Conservation (phyloP, 2,888 invertebrate species). For the Andrena chrysosceles region DNA sequence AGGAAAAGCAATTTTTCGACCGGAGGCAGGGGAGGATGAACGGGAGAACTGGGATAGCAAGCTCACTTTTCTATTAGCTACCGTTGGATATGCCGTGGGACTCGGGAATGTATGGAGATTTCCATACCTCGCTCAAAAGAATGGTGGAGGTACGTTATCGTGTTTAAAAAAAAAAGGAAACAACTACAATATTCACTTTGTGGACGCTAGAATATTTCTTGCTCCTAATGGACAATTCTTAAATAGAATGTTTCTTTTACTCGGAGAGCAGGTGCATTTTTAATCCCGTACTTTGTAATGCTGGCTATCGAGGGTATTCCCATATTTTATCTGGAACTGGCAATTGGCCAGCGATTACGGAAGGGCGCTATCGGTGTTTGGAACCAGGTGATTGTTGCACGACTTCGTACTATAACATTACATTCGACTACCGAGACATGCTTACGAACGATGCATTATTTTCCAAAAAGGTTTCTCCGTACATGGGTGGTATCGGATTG, state of each 20-base stretch:
- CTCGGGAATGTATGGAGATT: slow-evolving; percentile 98
- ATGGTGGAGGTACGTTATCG: slow-evolving; percentile 90
- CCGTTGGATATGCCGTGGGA: slow-evolving; percentile 98
- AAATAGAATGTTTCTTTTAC: too few relatives aligned
- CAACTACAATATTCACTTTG: background rate
- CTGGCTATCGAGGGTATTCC: slow-evolving; percentile 97
- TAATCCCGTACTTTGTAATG: slow-evolving; percentile 98
- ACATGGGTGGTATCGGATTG: slow-evolving; percentile 95
- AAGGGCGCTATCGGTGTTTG: slow-evolving; percentile 98
- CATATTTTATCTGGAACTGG: slow-evolving; percentile 97
- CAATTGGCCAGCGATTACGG: slow-evolving; percentile 96
- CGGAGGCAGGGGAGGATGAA: slow-evolving; percentile 90
- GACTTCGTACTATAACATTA: background rate
- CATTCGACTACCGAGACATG: background rate
- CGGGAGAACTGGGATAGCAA: slow-evolving; percentile 97
- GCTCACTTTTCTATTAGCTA: slow-evolving; percentile 95
- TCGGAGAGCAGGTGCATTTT: slow-evolving; percentile 91
- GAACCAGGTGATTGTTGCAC: slow-evolving; percentile 88
- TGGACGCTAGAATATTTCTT: background rate
- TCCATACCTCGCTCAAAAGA: slow-evolving; percentile 97
- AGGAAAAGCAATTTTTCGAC: slow-evolving; percentile 88
- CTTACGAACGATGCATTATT: slow-evolving; percentile 5
- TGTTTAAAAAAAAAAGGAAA: background rate
- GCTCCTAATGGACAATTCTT: background rate
- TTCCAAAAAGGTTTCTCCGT: slow-evolving; percentile 89